Conservation (phyloP, 1,140 invertebrate genomes). For the Cecropterus lyciades region DNA sequence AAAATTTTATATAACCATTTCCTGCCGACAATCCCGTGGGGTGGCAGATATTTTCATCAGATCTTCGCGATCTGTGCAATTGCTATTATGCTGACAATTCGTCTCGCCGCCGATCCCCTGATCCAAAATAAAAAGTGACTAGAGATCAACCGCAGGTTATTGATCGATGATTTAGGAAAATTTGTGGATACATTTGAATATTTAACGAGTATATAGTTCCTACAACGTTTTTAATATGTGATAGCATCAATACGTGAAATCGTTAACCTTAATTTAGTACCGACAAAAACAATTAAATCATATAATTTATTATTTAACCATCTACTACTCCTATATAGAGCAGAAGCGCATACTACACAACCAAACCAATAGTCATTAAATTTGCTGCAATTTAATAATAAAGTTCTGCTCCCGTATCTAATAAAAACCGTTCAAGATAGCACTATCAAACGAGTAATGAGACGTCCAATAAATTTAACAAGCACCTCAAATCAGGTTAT, state of each 20-base stretch:
- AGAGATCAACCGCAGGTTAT: conserved; percentile 9
- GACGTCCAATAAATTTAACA: background rate
- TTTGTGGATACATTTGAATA: too few species aligned
- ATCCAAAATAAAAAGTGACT: conserved; percentile 20
- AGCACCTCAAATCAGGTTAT: conserved; percentile 7
- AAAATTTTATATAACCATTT: background rate
- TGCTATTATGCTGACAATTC: conserved; percentile 39
- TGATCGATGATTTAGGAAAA: background rate
- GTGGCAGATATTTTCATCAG: conserved; percentile 24
- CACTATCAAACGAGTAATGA: conserved; percentile 2
- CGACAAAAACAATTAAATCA: too few species aligned
- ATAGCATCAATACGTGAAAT: too few species aligned
- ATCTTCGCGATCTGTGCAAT: conserved; percentile 28
- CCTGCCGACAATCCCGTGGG: conserved; percentile 8
- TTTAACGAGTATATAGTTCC: too few species aligned
- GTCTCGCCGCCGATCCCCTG: conserved; percentile 27
- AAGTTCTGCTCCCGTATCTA: background rate
- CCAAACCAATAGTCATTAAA: too few species aligned
- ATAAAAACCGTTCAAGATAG: background rate
- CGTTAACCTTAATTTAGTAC: too few species aligned
- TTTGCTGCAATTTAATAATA: background rate
- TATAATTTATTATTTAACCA: too few species aligned
- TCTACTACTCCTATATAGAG: too few species aligned
- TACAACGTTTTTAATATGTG: too few species aligned
- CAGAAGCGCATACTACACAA: too few species aligned